Conservation (phyloP, 2,888 invertebrate genomes). For the Cryptus armator region DNA sequence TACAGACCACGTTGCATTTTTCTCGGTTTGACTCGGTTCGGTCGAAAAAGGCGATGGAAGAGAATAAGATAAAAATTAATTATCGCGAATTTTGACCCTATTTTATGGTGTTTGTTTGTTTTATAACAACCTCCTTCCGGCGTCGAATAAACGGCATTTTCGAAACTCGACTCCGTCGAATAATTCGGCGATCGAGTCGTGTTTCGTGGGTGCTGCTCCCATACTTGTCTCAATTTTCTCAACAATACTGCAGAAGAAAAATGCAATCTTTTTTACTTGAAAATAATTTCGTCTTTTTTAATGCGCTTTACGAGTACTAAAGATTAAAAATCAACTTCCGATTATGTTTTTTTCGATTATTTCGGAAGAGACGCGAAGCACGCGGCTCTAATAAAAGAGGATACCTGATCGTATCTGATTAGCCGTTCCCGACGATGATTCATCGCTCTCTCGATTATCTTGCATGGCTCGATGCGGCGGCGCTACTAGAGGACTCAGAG, state of each 20-base stretch:
- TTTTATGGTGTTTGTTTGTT: background rate
- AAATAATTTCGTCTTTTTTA: background rate
- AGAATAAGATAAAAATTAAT: background rate
- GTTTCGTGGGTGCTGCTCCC: conserved; percentile 41
- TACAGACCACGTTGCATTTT: background rate
- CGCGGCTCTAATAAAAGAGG: background rate
- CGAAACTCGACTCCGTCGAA: conserved; percentile 16
- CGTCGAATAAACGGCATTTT: conserved; percentile 38
- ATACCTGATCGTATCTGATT: conserved; percentile 58
- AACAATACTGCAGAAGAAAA: conserved; percentile 42
- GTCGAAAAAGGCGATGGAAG: background rate
- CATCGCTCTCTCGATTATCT: conserved; percentile 29
- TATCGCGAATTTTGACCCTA: background rate
- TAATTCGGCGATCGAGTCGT: conserved; percentile 27
- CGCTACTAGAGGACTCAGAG: conserved; percentile 39
- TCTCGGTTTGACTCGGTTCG: no score
- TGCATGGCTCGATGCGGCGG: conserved; percentile 18
- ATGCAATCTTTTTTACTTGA: background rate
- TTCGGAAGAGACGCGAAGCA: background rate
- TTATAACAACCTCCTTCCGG: conserved; percentile 42
- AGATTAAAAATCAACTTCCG: background rate
- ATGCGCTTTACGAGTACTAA: no score
- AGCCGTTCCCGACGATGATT: conserved; percentile 46
- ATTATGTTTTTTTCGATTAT: background rate
- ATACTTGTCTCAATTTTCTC: conserved; percentile 57